phyloP scores from a whole-genome alignment of 2,113 vertebrate genomes.

The Casuarius casuarius region DNA sequence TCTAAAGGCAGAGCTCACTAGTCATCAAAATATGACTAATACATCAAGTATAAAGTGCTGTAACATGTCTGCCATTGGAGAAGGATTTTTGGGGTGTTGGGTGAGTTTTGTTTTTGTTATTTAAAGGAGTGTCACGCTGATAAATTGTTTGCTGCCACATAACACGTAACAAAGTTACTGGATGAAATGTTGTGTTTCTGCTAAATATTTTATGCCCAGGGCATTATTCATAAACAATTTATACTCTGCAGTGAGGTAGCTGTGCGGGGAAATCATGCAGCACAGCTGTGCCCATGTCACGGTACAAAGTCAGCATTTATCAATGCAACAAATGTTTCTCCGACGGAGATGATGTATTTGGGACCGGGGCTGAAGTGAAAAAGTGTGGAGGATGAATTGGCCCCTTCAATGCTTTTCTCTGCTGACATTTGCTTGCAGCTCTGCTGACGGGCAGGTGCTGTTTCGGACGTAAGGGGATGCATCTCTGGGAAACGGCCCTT shows the following conservation, averaged over 20 bases:
- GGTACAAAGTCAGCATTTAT: rapidly evolving
- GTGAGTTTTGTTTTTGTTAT: neutral
- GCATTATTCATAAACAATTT: neutral
- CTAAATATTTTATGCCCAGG: neutral
- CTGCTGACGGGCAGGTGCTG: neutral
- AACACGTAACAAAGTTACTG: neutral
- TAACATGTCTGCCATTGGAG: neutral
- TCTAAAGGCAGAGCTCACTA: neutral
- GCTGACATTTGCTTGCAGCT: rapidly evolving
- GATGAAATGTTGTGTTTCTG: neutral
- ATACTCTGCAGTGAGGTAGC: neutral
- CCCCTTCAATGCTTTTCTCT: rapidly evolving
- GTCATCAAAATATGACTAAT: neutral
- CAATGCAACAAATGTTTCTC: neutral
- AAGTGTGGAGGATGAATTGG: neutral
- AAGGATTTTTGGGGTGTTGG: neutral
- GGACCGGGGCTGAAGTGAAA: neutral
- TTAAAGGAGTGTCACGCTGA: neutral
- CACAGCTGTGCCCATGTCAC: rapidly evolving
- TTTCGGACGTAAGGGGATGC: rapidly evolving
- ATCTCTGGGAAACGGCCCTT: rapidly evolving
- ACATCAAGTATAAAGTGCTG: neutral
- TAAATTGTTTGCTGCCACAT: neutral
- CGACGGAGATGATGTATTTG: rapidly evolving
- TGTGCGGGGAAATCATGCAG: neutral